These are phyloP conservation scores for Pristionchus entomophagus DNA, from an alignment of 2,888 invertebrate species.

Conservation along the genomic window DNA sequence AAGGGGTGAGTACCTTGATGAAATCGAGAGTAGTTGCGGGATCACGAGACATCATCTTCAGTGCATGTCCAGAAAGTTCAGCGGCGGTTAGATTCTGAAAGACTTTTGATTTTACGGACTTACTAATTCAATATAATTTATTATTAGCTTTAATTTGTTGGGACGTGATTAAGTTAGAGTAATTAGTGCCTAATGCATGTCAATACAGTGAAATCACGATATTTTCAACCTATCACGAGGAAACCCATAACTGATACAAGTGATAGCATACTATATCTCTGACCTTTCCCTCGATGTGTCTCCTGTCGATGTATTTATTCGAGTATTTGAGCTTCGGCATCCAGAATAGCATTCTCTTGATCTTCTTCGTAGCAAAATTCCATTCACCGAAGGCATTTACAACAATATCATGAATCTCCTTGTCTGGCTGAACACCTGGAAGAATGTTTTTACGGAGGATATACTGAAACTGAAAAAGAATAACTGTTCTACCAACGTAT, in stretches of 20 bases:
- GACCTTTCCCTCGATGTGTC: conserved; percentile 65
- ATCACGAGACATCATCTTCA: conserved; percentile 74
- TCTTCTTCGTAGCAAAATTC: conserved; percentile 80
- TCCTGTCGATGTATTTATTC: conserved; percentile 87
- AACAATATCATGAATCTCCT: conserved; percentile 88
- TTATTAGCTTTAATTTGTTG: too few relatives aligned
- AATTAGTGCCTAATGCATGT: too few relatives aligned
- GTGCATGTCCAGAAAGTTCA: conserved; percentile 71
- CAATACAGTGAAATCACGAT: too few relatives aligned
- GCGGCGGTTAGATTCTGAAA: conserved; percentile 57
- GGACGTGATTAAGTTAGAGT: too few relatives aligned
- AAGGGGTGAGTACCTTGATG: conserved; percentile 56
- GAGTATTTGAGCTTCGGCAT: conserved; percentile 91
- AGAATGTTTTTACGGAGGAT: background rate
- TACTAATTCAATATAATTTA: too few relatives aligned
- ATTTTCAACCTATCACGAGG: too few relatives aligned
- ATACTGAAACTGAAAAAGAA: too few relatives aligned
- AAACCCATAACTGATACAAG: too few relatives aligned
- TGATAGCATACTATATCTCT: too few relatives aligned
- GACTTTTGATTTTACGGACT: too few relatives aligned
- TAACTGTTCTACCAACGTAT: too few relatives aligned
- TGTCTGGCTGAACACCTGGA: conserved; percentile 90
- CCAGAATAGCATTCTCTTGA: conserved; percentile 81
- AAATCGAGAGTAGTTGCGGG: conserved; percentile 66
- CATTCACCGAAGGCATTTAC: conserved; percentile 87